phyloP scores from a whole-genome alignment of 1,140 invertebrate species.

The Diorhabda sublineata region DNA sequence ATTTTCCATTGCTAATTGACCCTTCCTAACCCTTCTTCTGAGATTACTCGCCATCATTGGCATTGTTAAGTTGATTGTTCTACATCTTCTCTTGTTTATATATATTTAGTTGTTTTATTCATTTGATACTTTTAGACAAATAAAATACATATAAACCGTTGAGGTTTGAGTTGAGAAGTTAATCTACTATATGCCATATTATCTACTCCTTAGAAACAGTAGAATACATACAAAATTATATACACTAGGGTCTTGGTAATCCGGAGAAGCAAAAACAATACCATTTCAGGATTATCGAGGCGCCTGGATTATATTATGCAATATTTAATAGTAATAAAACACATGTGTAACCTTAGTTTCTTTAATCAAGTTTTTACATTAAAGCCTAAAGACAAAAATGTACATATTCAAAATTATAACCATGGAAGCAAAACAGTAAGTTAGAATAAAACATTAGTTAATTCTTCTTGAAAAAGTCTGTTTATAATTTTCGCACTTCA shows the following conservation, averaged over 20 bases:
- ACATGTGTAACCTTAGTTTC: neutral
- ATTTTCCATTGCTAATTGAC: too few relatives aligned
- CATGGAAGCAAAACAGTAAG: neutral
- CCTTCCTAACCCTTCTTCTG: too few relatives aligned
- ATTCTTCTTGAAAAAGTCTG: constrained; percentile 11
- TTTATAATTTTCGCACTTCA: constrained; percentile 13
- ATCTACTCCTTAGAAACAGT: too few relatives aligned
- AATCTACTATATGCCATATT: too few relatives aligned
- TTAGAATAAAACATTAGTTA: constrained; percentile 5
- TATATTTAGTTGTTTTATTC: too few relatives aligned
- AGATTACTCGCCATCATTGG: too few relatives aligned
- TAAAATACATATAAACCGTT: too few relatives aligned
- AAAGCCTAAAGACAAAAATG: neutral
- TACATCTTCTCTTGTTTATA: too few relatives aligned
- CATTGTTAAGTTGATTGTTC: too few relatives aligned
- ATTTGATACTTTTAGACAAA: too few relatives aligned
- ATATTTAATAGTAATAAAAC: constrained; percentile 8
- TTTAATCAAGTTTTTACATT: constrained; percentile 4
- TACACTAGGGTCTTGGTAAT: constrained; percentile 12
- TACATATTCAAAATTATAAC: neutral
- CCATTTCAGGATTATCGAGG: constrained; percentile 9
- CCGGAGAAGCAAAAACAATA: constrained; percentile 12
- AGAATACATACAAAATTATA: neutral
- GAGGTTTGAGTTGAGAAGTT: too few relatives aligned
- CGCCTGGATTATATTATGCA: constrained; percentile 8